Evolutionary conservation across 37 sponge, comb jelly and placozoan species (phyloP).

Genomic region (Hormiphora californensis): DNA sequence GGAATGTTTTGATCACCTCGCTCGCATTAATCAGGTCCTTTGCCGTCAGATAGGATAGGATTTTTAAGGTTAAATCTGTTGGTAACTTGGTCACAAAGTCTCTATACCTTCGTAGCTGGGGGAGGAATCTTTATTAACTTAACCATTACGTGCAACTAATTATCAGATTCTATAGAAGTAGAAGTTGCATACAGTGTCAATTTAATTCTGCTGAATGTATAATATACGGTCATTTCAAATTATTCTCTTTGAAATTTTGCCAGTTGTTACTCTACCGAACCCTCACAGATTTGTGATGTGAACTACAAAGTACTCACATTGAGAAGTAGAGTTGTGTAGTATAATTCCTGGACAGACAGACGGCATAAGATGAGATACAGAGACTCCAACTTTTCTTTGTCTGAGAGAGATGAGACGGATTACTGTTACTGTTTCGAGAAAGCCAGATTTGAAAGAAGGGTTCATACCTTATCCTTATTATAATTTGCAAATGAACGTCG

Average conservation of each 20-base stretch:
- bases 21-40: constrained; percentile 46
- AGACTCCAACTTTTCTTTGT: background rate
- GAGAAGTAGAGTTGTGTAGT: constrained; percentile 28
- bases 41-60: constrained; percentile 36
- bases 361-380: background rate
- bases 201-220: no score
- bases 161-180: background rate
- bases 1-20: background rate
- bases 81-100: constrained; percentile 37
- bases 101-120: constrained; percentile 26
- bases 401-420: no score
- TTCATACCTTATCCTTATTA: no score
- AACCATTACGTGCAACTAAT: background rate
- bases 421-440: no score
- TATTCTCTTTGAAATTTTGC: background rate
- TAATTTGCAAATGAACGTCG: no score
- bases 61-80: background rate
- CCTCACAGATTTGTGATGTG: background rate
- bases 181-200: background rate
- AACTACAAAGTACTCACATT: constrained; percentile 46
- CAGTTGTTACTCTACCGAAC: background rate
- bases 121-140: background rate
- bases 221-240: no score
- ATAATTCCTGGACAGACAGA: constrained; percentile 29
- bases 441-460: no score